phyloP scores from a whole-genome alignment of 2,113 vertebrate genomes.

The Pangasianodon gigas region DNA sequence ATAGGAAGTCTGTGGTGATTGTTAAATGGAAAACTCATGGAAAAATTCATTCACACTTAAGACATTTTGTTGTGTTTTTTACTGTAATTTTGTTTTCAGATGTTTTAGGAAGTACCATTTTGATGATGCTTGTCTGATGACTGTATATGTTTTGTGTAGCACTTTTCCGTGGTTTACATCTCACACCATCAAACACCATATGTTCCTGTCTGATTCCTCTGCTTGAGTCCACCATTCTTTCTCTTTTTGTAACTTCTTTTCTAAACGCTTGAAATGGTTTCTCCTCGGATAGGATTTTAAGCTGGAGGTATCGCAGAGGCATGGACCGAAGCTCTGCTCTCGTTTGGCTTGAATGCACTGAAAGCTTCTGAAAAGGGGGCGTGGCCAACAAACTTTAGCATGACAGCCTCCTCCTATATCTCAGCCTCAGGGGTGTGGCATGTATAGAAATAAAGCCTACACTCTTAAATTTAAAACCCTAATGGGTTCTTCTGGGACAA shows the following conservation, averaged over 20 bases:
- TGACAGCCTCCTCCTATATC: constrained; percentile 29
- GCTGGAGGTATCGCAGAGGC: constrained; percentile 77
- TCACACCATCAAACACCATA: constrained; percentile 12
- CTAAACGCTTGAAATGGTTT: constrained; percentile 49
- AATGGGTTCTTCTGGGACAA: neutral
- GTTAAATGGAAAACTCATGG: neutral
- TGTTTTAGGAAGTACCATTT: neutral
- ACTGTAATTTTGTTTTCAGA: neutral
- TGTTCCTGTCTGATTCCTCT: constrained; percentile 34
- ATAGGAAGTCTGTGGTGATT: neutral
- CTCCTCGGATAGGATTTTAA: constrained; percentile 76
- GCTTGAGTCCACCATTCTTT: constrained; percentile 34
- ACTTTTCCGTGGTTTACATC: constrained; percentile 20
- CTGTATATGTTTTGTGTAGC: neutral
- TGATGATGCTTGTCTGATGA: neutral
- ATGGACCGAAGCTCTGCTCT: constrained; percentile 59
- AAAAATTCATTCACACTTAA: neutral
- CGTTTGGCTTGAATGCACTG: constrained; percentile 61
- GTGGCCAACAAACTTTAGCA: constrained; percentile 31
- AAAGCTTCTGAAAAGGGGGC: constrained; percentile 8
- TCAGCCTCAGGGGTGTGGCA: constrained; percentile 11
- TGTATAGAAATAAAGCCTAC: neutral
- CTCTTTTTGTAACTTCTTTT: constrained; percentile 57
- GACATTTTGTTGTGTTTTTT: neutral
- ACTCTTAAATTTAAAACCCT: neutral